phyloP scores from a whole-genome alignment of 2,797 vertebrate genomes.

The Manis javanica region DNA sequence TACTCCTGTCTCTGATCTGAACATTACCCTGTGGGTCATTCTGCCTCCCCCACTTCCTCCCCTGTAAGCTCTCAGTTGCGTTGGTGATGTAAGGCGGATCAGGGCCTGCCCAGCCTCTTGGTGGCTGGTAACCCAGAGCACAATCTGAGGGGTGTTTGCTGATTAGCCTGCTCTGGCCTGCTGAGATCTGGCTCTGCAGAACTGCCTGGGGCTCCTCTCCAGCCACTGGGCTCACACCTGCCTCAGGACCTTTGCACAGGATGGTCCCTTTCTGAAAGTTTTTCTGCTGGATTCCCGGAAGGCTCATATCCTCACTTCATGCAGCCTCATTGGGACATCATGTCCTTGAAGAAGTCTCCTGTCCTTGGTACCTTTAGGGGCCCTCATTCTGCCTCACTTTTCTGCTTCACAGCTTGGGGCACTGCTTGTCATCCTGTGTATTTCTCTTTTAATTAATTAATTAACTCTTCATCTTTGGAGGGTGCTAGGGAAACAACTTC shows the following conservation, averaged over 20 bases:
- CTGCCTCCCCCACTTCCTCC: not conserved
- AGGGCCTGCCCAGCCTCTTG: not conserved
- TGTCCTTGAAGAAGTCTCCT: not conserved
- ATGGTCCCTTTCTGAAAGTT: not conserved
- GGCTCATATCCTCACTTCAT: not conserved
- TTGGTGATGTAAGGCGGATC: not conserved
- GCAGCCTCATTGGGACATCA: not conserved
- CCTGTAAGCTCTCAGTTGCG: not conserved
- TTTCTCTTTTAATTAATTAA: not conserved
- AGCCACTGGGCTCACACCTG: not conserved
- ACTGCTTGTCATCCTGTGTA: not conserved
- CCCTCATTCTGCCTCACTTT: not conserved
- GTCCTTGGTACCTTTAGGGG: not conserved
- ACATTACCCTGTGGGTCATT: not conserved
- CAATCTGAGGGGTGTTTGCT: not conserved
- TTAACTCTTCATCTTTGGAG: not conserved
- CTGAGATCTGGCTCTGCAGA: not conserved
- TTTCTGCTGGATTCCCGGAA: not conserved
- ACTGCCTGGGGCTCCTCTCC: not conserved
- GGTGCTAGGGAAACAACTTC: not conserved
- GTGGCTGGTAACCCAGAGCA: not conserved
- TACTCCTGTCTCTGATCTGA: not conserved
- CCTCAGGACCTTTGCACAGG: not conserved
- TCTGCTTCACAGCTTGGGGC: fast-evolving
- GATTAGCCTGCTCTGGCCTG: not conserved